Evolutionary conservation across 2,888 invertebrate species (phyloP).

Genomic region (Microchrysa polita): DNA sequence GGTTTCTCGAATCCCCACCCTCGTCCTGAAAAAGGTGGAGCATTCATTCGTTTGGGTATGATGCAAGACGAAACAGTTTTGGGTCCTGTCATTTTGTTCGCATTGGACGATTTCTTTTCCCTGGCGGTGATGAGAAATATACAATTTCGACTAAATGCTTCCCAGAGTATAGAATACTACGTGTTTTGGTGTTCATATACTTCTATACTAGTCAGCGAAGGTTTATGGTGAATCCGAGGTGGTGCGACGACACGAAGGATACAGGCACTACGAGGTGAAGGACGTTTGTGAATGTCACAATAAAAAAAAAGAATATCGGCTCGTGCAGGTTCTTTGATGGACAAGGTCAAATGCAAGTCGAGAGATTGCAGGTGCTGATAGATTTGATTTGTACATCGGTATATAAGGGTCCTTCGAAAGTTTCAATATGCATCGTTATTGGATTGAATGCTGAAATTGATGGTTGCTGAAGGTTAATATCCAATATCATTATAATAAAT

Average conservation of each 20-base stretch:
- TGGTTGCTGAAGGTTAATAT: no score
- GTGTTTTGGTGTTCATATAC: neutral
- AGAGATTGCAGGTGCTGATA: no score
- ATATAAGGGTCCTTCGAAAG: no score
- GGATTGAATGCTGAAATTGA: no score
- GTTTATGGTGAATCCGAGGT: neutral
- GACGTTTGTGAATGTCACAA: slow-evolving; percentile 15
- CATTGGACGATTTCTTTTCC: neutral
- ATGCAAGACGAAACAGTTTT: no score
- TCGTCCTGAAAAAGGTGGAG: slow-evolving; percentile 1
- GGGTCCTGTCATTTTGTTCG: neutral
- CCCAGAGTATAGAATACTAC: neutral
- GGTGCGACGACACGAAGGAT: neutral
- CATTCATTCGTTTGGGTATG: neutral
- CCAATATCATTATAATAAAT: no score
- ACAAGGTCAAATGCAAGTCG: no score
- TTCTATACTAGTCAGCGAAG: neutral
- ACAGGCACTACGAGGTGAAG: slow-evolving; percentile 32
- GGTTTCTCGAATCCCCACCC: slow-evolving; percentile 35
- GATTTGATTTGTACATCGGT: no score
- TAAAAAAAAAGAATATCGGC: neutral
- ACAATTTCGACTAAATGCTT: slow-evolving; percentile 10
- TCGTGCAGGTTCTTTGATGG: slow-evolving; percentile 14
- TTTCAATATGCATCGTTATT: no score
- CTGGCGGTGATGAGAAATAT: neutral